Conservation (phyloP, 2,797 vertebrate species). For the Syngnathus rostellatus region DNA sequence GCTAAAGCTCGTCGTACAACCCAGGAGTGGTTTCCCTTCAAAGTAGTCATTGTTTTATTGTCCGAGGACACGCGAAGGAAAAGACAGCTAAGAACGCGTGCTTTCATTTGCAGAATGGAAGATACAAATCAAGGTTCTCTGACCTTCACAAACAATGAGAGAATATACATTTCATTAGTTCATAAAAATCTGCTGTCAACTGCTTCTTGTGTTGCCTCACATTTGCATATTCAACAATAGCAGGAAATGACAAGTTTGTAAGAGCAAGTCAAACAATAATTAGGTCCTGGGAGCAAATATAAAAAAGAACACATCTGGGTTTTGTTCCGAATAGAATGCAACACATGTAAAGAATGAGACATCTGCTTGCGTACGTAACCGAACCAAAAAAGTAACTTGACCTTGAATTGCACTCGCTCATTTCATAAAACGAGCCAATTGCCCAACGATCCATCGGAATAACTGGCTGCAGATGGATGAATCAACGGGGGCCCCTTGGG, state of each 20-base stretch:
- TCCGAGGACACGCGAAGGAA: conserved; percentile 46
- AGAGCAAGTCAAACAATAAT: not conserved
- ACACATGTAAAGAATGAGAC: not conserved
- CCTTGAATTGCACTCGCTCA: conserved; percentile 23
- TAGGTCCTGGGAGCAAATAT: not conserved
- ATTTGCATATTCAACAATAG: conserved; percentile 3
- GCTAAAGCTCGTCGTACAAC: conserved; percentile 55
- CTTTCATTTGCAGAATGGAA: not conserved
- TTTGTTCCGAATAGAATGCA: not conserved
- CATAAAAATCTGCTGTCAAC: not conserved
- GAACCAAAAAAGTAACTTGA: conserved; percentile 26
- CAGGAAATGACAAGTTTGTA: conserved; percentile 1
- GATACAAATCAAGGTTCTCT: conserved; percentile 12
- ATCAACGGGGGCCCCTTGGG: conserved; percentile 35
- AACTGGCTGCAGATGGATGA: conserved; percentile 54
- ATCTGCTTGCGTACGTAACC: conserved; percentile 10
- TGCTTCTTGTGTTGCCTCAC: not conserved
- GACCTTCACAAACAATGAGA: conserved; percentile 13
- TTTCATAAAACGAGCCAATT: conserved; percentile 25
- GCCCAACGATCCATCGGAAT: conserved; percentile 25
- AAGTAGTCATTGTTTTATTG: conserved; percentile 65
- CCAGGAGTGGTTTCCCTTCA: conserved; percentile 61
- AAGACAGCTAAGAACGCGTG: not conserved
- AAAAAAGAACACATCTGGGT: conserved; percentile 1
- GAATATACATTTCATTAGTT: conserved; percentile 14